Percentiles rank a stretch among this genome's conserved stretches.
Conservation (phyloP, 2,888 invertebrate genomes). For the Archips crataeganus region DNA sequence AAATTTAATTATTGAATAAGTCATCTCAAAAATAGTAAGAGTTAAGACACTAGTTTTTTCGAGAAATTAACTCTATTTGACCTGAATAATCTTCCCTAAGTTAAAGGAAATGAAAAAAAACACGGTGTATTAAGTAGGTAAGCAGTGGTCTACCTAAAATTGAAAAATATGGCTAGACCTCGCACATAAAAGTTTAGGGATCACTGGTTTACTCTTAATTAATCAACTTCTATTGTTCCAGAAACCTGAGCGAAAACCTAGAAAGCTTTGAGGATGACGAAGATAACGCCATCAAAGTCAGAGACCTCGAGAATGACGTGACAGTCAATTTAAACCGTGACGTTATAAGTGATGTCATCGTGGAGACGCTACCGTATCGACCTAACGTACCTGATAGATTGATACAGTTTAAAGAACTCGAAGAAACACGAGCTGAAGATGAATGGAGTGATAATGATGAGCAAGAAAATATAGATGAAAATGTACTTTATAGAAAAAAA, state of each 20-base stretch:
- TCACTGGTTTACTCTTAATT: neutral
- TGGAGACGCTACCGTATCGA: slow-evolving; percentile 26
- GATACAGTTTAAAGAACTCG: neutral
- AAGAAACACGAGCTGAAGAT: neutral
- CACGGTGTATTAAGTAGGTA: too few relatives aligned
- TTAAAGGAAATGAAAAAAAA: too few relatives aligned
- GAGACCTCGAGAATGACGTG: slow-evolving; percentile 16
- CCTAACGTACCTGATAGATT: slow-evolving; percentile 17
- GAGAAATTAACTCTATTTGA: too few relatives aligned
- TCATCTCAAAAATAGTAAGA: too few relatives aligned
- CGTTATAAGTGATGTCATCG: slow-evolving; percentile 12
- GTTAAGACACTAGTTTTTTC: too few relatives aligned
- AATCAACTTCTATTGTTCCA: slow-evolving; percentile 16
- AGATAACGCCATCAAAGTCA: slow-evolving; percentile 5
- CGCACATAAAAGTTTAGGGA: too few relatives aligned
- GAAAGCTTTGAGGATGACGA: slow-evolving; percentile 22
- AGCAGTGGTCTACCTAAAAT: too few relatives aligned
- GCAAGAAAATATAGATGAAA: neutral
- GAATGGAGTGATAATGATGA: slow-evolving; percentile 18
- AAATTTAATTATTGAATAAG: too few relatives aligned
- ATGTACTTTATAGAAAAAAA: slow-evolving; percentile 12
- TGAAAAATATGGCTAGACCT: too few relatives aligned
- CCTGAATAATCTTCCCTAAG: too few relatives aligned
- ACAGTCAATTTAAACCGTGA: slow-evolving; percentile 23
- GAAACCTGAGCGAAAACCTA: slow-evolving; percentile 17